Evolutionary conservation across 2,113 vertebrate species (phyloP), one percentile per base, ranked within the genome.

Genomic region (Cyprinodon variegatus): DNA sequence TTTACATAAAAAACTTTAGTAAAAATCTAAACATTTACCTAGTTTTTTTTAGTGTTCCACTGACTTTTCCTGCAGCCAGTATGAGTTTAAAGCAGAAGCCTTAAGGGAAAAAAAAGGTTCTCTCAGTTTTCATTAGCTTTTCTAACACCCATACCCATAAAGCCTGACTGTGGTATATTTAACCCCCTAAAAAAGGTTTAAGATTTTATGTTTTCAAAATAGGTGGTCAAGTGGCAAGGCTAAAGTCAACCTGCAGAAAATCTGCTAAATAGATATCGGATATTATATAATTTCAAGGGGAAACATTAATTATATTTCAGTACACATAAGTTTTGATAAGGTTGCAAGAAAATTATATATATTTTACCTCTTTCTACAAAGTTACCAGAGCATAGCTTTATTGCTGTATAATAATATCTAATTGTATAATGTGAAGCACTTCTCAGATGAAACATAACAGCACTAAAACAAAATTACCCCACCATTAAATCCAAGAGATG

Each of bases 351-450:
- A 79, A 48, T 38, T 45, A 29, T 7, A 0, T 11, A 62, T 76
- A 83, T 62, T 45, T 81, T 82, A 62, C 68, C 71, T 72, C 73
- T 79, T 48, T 64, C 68, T 65, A 22, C 53, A 40, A 66, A 72
- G 67, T 82, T 77, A 71, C 20, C 14, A 67, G 72, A 83, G 65
- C 68, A 74, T 45, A 67, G 66, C 65, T 86, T 85, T 79, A 90
- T 86, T 87, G 79, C 89, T 87, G 78, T 74, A 77, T 66, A 76
- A 85, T 89, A 79, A 88, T 89, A 83, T 66, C 61, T 82, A 85
- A 91, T 88, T 84, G 77, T 76, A 68, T 77, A 81, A 86, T 81
- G 88, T 68, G 72, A 74, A 61, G 71, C 70, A 68, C 80, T 70
- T 81, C 79, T 91, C 77, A 66, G 72, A 85, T 74, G 77, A 89